Percentiles rank a stretch among this genome's conserved stretches.
These are phyloP conservation scores for Dione vanillae DNA, from an alignment of 2,888 invertebrate species.

Conservation along the genomic window DNA sequence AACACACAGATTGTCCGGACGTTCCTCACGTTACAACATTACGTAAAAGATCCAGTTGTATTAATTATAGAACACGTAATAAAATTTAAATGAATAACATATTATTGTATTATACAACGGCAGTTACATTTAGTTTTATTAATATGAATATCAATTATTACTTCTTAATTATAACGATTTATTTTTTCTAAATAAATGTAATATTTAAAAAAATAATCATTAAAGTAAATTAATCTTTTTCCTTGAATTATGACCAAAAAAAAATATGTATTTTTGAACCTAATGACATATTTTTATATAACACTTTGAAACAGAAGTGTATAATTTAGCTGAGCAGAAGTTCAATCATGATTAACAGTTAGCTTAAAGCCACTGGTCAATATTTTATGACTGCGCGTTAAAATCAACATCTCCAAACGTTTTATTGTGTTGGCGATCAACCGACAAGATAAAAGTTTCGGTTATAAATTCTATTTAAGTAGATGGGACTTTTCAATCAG, in stretches of 20 bases:
- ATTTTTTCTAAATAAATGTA: no score
- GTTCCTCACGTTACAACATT: constrained; percentile 30
- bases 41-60: constrained; percentile 22
- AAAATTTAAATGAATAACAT: background rate
- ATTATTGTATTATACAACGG: background rate
- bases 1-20: constrained; percentile 36
- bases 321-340: background rate
- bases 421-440: constrained; percentile 21
- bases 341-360: constrained; percentile 24
- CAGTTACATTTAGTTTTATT: background rate
- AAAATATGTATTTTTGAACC: no score
- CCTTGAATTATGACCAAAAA: no score
- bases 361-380: constrained; percentile 6
- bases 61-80: background rate
- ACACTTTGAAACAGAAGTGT: background rate
- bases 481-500: background rate
- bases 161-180: no score
- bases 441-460: constrained; percentile 20
- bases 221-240: no score
- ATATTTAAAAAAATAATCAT: no score
- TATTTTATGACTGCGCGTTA: constrained; percentile 20
- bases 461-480: constrained; percentile 17
- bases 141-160: background rate
- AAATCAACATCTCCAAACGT: constrained; percentile 23
- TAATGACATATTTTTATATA: no score